Base-by-base conservation (phyloP, 2,113 vertebrate genomes). In the Oncorhynchus mykiss region DNA sequence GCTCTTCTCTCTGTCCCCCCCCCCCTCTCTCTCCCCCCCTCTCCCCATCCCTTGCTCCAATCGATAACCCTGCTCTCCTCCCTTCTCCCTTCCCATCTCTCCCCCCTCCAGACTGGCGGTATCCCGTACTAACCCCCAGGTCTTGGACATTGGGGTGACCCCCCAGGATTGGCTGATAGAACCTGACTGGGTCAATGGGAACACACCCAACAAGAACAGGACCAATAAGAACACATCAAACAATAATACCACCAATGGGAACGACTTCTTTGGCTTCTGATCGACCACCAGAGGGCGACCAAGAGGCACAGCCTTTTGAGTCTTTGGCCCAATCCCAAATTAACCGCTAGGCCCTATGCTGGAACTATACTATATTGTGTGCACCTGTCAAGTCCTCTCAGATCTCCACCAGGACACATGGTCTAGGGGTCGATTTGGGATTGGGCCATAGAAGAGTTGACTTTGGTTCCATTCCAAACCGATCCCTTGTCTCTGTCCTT, bases 81-180 rank as follows among this genome's bases (percentile, higher is more conserved):
- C 34, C 34, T 31, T 31, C 5, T 34, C 34, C 34, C 34, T 7
- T 34, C 34, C 6, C 34, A 34, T 34, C 34, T 34, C 34, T n/a
- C 76, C 59, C 13, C 71, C 20, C 60, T 20, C 12, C 79, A 98
- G 97, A 51, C 92, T 98, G 88, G 97, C 96, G 34, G 93, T 95
- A 84, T 96, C 96, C 0, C 94, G 96, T 87, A 95, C 95, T 14
- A 96, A 97, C 92, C 96, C 97, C 8, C 95, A 98, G 25, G 93
- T 97, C 82, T 92, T 99, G 79, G 97, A 98, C 93, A 94, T 93
- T 69, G 95, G 97, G 77, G 82, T 98, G 91, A 96, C 87, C 0
- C 85, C 91, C 3, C 94, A 94, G 51, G 95, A 96, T 74, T 91
- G 95, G 78, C 93, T 93, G 54, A 82, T 86, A 0, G 91, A 94